Conservation (phyloP, 2,888 invertebrate species). For the Ochlodes sylvanus region DNA sequence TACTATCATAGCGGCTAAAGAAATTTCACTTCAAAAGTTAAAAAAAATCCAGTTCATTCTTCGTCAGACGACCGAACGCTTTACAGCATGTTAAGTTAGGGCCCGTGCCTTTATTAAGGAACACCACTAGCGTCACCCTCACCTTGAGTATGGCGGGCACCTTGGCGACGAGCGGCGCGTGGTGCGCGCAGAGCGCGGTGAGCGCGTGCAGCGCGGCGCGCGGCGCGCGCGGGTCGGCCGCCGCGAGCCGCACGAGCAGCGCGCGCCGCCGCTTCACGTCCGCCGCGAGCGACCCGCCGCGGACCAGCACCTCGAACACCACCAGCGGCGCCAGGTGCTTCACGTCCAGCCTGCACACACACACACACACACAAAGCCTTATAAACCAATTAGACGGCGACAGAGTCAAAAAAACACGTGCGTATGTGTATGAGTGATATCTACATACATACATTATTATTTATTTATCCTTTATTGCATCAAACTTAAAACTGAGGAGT, state of each 20-base stretch:
- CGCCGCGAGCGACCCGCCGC: slow-evolving; percentile 86
- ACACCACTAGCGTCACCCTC: neutral
- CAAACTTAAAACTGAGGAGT: too few relatives aligned
- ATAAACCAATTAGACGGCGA: too few relatives aligned
- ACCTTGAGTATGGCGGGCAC: slow-evolving; percentile 92
- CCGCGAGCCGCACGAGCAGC: slow-evolving; percentile 92
- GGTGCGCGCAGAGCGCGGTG: slow-evolving; percentile 95
- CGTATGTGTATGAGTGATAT: too few relatives aligned
- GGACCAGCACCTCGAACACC: slow-evolving; percentile 95
- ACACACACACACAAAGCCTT: slow-evolving; percentile 78
- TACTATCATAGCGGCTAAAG: too few relatives aligned
- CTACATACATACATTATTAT: too few relatives aligned
- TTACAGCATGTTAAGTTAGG: too few relatives aligned
- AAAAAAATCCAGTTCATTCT: too few relatives aligned
- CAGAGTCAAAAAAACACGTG: too few relatives aligned
- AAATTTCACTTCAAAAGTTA: too few relatives aligned
- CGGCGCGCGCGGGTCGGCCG: slow-evolving; percentile 92
- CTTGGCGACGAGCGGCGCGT: slow-evolving; percentile 93
- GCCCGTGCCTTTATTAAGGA: too few relatives aligned
- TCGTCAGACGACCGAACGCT: too few relatives aligned
- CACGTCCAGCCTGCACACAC: slow-evolving; percentile 90
- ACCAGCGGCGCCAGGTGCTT: slow-evolving; percentile 97
- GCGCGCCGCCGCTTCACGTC: slow-evolving; percentile 91
- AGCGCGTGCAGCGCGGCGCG: slow-evolving; percentile 97
- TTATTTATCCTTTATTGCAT: too few relatives aligned